Evolutionary conservation across 2,113 vertebrate genomes (phyloP).

Genomic region (Triplophysa tibetana): DNA sequence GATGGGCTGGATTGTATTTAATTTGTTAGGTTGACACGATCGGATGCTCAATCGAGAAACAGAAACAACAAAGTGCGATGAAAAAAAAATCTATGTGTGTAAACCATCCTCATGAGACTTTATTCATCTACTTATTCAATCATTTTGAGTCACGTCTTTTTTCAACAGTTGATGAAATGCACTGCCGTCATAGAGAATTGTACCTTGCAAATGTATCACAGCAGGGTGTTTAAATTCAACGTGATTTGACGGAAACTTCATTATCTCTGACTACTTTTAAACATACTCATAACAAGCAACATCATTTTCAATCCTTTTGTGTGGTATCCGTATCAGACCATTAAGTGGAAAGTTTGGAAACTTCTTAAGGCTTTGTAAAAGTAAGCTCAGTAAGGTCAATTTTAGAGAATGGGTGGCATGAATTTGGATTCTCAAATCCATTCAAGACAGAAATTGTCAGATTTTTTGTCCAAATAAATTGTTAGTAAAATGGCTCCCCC

Average conservation of each 20-base stretch:
- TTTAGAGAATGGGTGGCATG: background rate
- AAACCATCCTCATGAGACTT: background rate
- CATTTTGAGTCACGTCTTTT: constrained; percentile 34
- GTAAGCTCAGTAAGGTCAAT: background rate
- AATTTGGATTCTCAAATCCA: background rate
- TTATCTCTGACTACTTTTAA: constrained; percentile 39
- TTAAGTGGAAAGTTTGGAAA: background rate
- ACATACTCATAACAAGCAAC: background rate
- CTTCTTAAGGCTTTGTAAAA: background rate
- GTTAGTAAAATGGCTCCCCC: background rate
- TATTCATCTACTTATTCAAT: constrained; percentile 10
- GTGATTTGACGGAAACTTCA: constrained; percentile 32
- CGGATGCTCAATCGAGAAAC: too few species aligned
- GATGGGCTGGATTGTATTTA: too few species aligned
- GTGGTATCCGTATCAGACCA: background rate
- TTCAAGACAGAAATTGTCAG: background rate
- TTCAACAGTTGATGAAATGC: constrained; percentile 29
- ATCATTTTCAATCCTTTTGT: background rate
- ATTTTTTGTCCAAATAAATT: background rate
- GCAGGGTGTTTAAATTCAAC: constrained; percentile 29
- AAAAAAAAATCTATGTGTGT: background rate
- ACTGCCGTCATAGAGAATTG: constrained; percentile 39
- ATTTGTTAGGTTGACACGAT: too few species aligned
- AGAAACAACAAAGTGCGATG: background rate
- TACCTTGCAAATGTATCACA: constrained; percentile 29